These are phyloP conservation scores for Perodicticus potto DNA, from an alignment of 2,797 vertebrate species.

Conservation along the genomic window DNA sequence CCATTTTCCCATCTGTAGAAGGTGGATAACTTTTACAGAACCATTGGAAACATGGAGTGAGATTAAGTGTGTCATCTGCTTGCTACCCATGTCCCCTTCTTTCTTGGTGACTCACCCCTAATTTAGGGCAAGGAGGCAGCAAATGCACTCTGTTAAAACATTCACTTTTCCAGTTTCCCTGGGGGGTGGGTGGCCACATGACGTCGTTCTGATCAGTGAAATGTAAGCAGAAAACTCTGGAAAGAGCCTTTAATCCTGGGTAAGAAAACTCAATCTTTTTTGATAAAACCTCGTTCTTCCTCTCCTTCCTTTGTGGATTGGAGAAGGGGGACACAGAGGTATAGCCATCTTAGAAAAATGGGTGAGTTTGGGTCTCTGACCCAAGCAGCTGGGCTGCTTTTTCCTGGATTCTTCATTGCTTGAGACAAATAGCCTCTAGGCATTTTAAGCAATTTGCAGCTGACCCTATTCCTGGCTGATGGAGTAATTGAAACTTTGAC, in stretches of 20 bases:
- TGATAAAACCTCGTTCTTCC: neutral
- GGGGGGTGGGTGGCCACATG: neutral
- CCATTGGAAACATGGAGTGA: neutral
- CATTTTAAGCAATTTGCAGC: neutral
- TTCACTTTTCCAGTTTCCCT: neutral
- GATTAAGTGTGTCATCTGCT: neutral
- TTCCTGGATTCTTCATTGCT: neutral
- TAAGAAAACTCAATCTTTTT: conserved; percentile 5
- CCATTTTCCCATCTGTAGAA: conserved; percentile 31
- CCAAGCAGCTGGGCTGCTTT: neutral
- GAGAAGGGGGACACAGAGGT: neutral
- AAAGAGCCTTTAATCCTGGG: neutral
- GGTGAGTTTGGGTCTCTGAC: neutral
- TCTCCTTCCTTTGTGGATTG: neutral
- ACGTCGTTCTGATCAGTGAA: conserved; percentile 4
- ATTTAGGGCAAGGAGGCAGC: neutral
- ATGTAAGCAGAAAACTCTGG: neutral
- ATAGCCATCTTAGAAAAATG: neutral
- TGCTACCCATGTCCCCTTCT: neutral
- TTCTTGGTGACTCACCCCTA: neutral
- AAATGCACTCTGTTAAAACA: neutral
- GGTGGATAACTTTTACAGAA: conserved; percentile 2
- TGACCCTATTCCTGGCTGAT: neutral
- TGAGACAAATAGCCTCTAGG: neutral
- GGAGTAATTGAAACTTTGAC: neutral